These are phyloP conservation scores for Rhea americana DNA, from an alignment of 2,113 vertebrate species.

Conservation along the genomic window DNA sequence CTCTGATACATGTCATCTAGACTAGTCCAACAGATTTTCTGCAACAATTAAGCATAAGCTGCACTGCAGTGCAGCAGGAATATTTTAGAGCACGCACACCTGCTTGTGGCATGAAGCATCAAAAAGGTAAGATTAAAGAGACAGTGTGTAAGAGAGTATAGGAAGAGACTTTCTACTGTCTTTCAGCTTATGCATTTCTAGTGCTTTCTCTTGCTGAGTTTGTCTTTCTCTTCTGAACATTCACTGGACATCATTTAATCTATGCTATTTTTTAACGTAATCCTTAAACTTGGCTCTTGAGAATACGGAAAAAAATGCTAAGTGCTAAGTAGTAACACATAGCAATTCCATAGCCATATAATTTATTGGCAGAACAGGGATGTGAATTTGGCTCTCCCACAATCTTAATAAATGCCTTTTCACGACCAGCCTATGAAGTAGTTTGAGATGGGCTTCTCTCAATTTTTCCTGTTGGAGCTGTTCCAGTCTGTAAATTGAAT, in stretches of 20 bases:
- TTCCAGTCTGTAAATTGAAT: not conserved
- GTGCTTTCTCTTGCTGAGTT: not conserved
- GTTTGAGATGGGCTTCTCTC: not conserved
- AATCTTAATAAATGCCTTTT: not conserved
- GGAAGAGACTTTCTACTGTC: not conserved
- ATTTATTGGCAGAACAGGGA: not conserved
- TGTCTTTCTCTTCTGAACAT: not conserved
- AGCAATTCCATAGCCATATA: not conserved
- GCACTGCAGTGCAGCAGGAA: not conserved
- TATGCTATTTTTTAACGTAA: not conserved
- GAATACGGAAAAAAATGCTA: not conserved
- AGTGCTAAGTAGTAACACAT: not conserved
- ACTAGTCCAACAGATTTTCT: not conserved
- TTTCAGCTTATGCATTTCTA: not conserved
- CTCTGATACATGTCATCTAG: rapidly evolving
- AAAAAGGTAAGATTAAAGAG: not conserved
- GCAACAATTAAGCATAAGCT: not conserved
- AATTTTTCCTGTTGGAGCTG: not conserved
- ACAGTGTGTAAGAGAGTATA: not conserved
- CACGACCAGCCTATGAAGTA: not conserved
- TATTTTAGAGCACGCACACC: not conserved
- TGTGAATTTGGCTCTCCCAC: not conserved
- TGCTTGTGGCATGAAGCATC: not conserved
- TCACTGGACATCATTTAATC: not conserved
- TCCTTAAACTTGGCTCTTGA: not conserved